Conservation (phyloP, 37 sponge, comb jelly and placozoan species). For the Chondrosia reniformis region DNA sequence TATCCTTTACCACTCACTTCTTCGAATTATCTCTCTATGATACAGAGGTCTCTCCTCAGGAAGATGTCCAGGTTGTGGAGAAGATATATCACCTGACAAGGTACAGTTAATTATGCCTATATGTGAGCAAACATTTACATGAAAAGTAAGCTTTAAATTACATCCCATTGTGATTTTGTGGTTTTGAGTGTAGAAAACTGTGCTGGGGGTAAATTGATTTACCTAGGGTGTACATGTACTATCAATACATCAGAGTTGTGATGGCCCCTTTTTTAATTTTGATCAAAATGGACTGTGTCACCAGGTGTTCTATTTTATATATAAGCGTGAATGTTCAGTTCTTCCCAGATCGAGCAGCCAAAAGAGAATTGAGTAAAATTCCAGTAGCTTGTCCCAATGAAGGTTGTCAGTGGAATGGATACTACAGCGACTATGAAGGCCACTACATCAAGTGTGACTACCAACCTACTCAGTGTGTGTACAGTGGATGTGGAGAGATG, state of each 20-base stretch:
- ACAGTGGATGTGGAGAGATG: not conserved
- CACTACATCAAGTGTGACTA: not conserved
- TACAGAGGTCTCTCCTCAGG: constrained; percentile 9
- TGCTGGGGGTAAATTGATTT: not conserved
- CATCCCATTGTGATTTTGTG: too few relatives aligned
- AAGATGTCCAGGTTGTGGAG: constrained; percentile 21
- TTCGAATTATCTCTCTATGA: not conserved
- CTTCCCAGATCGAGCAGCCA: constrained; percentile 22
- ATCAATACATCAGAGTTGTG: not conserved
- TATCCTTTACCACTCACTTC: not conserved
- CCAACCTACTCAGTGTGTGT: not conserved
- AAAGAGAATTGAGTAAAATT: not conserved
- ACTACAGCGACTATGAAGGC: not conserved
- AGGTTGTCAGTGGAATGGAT: constrained; percentile 22
- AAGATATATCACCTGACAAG: not conserved
- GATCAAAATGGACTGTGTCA: too few relatives aligned
- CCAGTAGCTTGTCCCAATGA: constrained; percentile 16
- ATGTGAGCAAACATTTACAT: too few relatives aligned
- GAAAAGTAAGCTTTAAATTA: too few relatives aligned
- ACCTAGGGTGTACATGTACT: not conserved
- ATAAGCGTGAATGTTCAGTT: too few relatives aligned
- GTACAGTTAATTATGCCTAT: too few relatives aligned
- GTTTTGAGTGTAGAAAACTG: too few relatives aligned
- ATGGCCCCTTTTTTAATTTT: not conserved
- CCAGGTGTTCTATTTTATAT: too few relatives aligned